phyloP scores from a whole-genome alignment of 37 sponge, comb jelly and placozoan genomes.

The Crambe crambe region DNA sequence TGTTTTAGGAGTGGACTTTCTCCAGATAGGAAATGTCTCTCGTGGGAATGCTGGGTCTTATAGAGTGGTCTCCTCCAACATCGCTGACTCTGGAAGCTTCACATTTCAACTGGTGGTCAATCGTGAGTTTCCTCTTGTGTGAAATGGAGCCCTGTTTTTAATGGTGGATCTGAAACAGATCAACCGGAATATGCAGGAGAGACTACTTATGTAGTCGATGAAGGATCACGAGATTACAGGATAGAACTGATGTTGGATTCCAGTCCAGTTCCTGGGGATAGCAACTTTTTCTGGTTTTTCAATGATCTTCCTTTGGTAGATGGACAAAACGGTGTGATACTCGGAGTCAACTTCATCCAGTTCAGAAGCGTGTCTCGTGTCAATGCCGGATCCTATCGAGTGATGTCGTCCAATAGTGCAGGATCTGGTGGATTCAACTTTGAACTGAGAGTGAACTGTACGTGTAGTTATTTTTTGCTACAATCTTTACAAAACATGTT shows the following conservation, averaged over 20 bases:
- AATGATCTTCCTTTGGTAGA: background rate
- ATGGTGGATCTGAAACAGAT: too few species aligned
- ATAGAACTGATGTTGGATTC: background rate
- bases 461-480: too few species aligned
- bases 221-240: background rate
- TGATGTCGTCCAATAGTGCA: background rate
- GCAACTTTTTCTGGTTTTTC: background rate
- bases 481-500: too few species aligned
- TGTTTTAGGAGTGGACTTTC: too few species aligned
- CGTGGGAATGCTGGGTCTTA: too few species aligned
- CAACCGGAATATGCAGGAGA: background rate
- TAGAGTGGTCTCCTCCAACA: too few species aligned
- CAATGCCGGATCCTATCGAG: background rate
- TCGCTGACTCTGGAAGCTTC: too few species aligned
- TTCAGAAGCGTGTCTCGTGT: background rate
- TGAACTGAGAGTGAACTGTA: background rate
- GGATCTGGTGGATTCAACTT: background rate
- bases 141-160: too few species aligned
- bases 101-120: too few species aligned
- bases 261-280: background rate
- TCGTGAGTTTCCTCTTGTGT: too few species aligned
- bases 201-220: background rate
- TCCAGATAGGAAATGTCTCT: too few species aligned
- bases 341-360: background rate
- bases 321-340: background rate